Evolutionary conservation across 2,113 vertebrate species (phyloP).

Genomic region (Cygnus buccinator): DNA sequence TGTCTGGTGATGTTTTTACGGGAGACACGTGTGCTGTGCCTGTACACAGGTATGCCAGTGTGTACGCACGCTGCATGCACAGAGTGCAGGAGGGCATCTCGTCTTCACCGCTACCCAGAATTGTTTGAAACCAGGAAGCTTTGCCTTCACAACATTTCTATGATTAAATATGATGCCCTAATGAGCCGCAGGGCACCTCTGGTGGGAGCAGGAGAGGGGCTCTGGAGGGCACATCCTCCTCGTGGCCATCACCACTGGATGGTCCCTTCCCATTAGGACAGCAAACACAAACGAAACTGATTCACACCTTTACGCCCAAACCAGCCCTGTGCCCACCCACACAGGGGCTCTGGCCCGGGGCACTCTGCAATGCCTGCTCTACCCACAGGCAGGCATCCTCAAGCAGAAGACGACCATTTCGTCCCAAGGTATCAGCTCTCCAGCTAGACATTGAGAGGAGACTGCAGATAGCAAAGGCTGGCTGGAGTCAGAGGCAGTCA

Average conservation of each 20-base stretch:
- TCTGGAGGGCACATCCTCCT: no score
- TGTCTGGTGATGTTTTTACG: accelerated
- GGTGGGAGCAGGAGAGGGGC: neutral
- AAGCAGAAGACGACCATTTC: neutral
- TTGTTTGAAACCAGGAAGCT: neutral
- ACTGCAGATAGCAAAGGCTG: neutral
- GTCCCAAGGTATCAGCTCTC: neutral
- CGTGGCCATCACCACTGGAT: accelerated
- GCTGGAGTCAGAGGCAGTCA: neutral
- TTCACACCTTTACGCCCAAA: accelerated
- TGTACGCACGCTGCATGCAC: accelerated
- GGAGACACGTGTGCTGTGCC: neutral
- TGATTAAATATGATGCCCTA: neutral
- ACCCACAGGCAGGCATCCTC: neutral
- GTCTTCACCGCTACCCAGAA: neutral
- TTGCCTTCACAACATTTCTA: neutral
- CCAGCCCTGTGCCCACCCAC: neutral
- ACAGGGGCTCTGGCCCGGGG: neutral
- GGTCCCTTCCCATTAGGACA: neutral
- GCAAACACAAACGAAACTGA: neutral
- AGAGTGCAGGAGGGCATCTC: neutral
- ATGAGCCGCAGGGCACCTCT: neutral
- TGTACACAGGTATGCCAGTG: neutral
- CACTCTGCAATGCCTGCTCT: neutral
- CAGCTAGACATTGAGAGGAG: neutral